phyloP scores from a whole-genome alignment of 2,797 vertebrate species.

The Xerus rutilus region DNA sequence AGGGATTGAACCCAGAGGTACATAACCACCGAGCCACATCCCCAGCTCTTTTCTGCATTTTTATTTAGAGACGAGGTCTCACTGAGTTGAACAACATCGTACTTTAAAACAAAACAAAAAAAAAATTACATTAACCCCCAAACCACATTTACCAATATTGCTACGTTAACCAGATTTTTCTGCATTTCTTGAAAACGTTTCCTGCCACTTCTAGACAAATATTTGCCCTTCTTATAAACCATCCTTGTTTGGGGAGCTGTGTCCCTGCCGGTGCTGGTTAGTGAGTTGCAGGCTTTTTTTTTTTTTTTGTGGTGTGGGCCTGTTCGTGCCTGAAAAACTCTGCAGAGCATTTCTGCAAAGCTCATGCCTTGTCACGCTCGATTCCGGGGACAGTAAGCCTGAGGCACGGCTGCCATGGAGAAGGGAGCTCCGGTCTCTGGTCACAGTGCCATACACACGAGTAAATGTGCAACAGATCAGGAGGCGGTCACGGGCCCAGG shows the following conservation, averaged over 20 bases:
- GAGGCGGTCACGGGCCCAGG: accelerated
- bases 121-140: background rate
- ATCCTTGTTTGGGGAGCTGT: background rate
- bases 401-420: accelerated
- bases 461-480: background rate
- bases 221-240: slow-evolving; percentile 18
- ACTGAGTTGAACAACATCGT: background rate
- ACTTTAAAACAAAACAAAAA: background rate
- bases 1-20: no score
- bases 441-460: background rate
- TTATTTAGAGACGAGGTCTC: no score
- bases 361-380: background rate
- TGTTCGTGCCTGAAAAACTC: background rate
- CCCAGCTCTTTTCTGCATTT: no score
- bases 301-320: background rate
- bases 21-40: no score
- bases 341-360: background rate
- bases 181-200: background rate
- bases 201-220: slow-evolving; percentile 41
- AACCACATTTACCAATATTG: background rate
- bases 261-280: background rate
- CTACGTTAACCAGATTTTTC: background rate
- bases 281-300: background rate
- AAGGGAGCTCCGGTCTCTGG: background rate
- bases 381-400: background rate